phyloP scores from a whole-genome alignment of 2,888 invertebrate genomes.

The Spisula subtruncata region DNA sequence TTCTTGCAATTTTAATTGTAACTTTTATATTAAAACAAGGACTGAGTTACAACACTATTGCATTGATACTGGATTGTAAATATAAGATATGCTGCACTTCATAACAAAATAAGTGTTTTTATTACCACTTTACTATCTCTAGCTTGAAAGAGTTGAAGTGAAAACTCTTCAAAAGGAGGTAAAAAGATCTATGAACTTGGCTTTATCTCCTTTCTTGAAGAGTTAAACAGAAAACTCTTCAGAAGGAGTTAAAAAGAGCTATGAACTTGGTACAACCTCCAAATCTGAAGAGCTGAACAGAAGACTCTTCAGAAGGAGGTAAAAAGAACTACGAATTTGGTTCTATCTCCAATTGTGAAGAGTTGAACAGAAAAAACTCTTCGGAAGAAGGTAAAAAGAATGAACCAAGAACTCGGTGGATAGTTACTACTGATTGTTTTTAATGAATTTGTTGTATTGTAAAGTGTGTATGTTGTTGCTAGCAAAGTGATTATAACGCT shows the following conservation, averaged over 20 bases:
- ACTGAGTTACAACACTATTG: not conserved
- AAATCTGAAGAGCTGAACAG: not conserved
- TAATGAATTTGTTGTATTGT: conserved; percentile 22
- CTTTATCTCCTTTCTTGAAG: no score
- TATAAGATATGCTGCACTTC: conserved; percentile 1
- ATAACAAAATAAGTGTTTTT: not conserved
- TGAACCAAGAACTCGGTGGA: not conserved
- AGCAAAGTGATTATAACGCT: conserved; percentile 30
- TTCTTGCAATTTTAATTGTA: not conserved
- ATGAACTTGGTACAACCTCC: not conserved
- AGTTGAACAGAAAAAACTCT: not conserved
- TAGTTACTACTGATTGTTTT: not conserved
- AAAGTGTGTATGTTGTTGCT: conserved; percentile 51
- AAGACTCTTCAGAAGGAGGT: not conserved
- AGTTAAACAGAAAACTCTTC: not conserved
- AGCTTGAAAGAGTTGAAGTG: not conserved
- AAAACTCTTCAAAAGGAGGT: not conserved
- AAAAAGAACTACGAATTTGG: not conserved
- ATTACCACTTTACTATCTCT: not conserved
- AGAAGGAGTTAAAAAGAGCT: not conserved
- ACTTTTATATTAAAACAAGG: not conserved
- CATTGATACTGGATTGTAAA: not conserved
- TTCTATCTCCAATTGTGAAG: no score
- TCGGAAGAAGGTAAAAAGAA: not conserved
- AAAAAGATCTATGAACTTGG: not conserved